Conservation (phyloP, 2,888 invertebrate genomes). For the Mythimna pallens region DNA sequence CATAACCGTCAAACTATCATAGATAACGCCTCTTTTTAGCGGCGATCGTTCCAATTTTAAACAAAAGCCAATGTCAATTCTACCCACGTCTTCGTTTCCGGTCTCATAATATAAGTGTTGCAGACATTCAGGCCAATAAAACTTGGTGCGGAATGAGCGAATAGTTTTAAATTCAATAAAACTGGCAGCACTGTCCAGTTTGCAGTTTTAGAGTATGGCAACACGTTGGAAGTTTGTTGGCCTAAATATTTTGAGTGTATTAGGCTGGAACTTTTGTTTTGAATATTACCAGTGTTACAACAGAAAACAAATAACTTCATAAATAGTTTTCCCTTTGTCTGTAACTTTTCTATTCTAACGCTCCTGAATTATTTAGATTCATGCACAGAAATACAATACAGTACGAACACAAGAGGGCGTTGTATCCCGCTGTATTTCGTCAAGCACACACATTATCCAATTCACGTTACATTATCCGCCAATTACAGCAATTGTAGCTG, state of each 20-base stretch:
- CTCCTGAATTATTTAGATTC: constrained; percentile 7
- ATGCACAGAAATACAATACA: constrained; percentile 25
- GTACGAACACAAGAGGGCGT: constrained; percentile 37
- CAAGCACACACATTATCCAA: constrained; percentile 65
- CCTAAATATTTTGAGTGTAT: constrained; percentile 48
- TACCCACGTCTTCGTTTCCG: constrained; percentile 61
- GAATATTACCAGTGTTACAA: constrained; percentile 22
- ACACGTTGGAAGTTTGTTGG: constrained; percentile 27
- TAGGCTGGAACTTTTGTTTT: constrained; percentile 38
- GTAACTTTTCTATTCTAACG: neutral
- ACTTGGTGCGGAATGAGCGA: constrained; percentile 45
- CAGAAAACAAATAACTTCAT: constrained; percentile 1
- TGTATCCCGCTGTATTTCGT: constrained; percentile 57
- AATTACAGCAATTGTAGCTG: constrained; percentile 73
- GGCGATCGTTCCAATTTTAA: constrained; percentile 56
- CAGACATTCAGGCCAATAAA: constrained; percentile 57
- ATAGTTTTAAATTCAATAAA: constrained; percentile 59
- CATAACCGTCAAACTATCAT: constrained; percentile 31
- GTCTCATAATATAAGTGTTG: constrained; percentile 51
- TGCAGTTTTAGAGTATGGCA: constrained; percentile 29
- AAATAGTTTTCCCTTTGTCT: constrained; percentile 4
- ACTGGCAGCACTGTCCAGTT: constrained; percentile 19
- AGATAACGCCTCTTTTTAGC: constrained; percentile 37
- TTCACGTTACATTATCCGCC: constrained; percentile 66
- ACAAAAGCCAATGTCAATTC: constrained; percentile 57